phyloP scores from a whole-genome alignment of 2,113 vertebrate genomes.

The Orycteropus afer region DNA sequence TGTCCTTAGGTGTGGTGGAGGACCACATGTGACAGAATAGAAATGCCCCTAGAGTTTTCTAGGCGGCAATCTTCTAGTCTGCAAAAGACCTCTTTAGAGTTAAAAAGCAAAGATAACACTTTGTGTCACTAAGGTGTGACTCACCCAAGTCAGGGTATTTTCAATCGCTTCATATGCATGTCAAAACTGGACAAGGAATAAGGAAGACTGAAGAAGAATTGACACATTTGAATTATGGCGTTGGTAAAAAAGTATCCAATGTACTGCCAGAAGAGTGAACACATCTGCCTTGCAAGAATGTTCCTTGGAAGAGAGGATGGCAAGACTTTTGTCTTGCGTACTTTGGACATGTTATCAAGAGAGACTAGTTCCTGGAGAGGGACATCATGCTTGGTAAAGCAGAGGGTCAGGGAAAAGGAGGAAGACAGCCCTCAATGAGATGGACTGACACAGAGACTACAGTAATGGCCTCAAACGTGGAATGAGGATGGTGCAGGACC shows the following conservation, averaged over 20 bases:
- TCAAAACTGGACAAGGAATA: too few species aligned
- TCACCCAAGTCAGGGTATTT: background rate
- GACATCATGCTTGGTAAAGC: background rate
- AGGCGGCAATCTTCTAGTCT: background rate
- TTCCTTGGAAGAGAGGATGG: background rate
- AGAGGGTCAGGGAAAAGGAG: background rate
- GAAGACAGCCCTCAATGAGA: background rate
- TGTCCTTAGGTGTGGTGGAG: background rate
- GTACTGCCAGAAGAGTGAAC: background rate
- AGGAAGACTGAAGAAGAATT: too few species aligned
- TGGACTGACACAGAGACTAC: background rate
- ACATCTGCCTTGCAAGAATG: background rate
- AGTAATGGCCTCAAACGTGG: background rate
- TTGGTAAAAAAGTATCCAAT: background rate
- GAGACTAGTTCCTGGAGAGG: too few species aligned
- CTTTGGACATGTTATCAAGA: too few species aligned
- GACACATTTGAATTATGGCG: too few species aligned
- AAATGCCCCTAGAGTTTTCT: background rate
- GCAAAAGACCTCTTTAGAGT: background rate
- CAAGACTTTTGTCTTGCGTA: background rate
- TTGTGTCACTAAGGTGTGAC: background rate
- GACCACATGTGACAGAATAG: background rate
- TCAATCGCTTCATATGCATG: background rate
- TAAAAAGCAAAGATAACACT: background rate
- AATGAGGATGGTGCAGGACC: background rate